Base-by-base conservation (phyloP, 2,888 invertebrate genomes). In the Corbicula japonica region DNA sequence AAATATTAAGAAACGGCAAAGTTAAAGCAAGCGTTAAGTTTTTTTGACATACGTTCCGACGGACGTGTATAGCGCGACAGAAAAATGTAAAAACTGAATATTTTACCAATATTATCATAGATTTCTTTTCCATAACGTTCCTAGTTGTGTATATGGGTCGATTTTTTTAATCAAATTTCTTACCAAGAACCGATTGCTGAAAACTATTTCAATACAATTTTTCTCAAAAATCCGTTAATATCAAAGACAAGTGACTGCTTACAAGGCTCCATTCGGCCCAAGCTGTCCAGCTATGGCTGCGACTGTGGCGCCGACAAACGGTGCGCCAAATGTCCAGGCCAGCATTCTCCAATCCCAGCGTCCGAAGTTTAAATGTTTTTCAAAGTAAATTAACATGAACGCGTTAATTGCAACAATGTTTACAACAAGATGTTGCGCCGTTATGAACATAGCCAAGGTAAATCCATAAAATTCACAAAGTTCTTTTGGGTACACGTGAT, bases 401-500 rank as follows among this genome's bases (percentile, higher is more conserved):
- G 81, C 84, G 26, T 81, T 84, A 1, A 84, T 65, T 12, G 84
- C 81, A 1, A 84, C 81, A 12, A 81, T 46, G 30, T 84, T 84
- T 15, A 84, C 84, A 78, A 84, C 79, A 0, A 84, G 68, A 60
- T 81, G 81, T 52, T 84, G 84, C 0, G 80, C 80, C 26, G 80
- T 80, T 8, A 84, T 78, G 32, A 84, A 84, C 68, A 70, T 70
- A 4, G 78, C 84, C 21, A 84, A 32, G 26, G 68, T 81, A 30
- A 84, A 84, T 10, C 80, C 84, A 26, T 84, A 84, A 58, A 84
- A 79, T 50, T 76, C 71, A 56, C 84, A 84, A 6, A 84, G 65
- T 23, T 71, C 70, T 44, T 70, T 76, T 0, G 84, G 84, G 61
- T 74, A 44, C 0, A 80, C 80, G 60, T 81, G 79, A 26, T 79